Evolutionary conservation across 2,888 invertebrate genomes (phyloP).

Genomic region (Leucoma salicis): DNA sequence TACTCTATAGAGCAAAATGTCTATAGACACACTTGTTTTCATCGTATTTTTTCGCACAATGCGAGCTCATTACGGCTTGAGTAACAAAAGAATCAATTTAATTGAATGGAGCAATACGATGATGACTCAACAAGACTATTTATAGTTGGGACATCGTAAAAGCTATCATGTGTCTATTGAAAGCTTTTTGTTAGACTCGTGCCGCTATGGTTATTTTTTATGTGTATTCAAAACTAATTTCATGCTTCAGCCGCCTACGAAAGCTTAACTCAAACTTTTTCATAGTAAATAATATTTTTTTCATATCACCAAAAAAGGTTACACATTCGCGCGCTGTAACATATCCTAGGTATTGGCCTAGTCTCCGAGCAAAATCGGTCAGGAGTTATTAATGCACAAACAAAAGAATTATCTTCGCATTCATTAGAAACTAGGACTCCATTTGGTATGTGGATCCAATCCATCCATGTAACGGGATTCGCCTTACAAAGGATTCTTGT

Average conservation of each 20-base stretch:
- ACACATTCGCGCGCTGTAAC: too few species aligned
- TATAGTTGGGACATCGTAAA: conserved; percentile 26
- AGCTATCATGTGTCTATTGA: conserved; percentile 7
- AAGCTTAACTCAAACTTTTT: background rate
- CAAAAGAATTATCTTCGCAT: background rate
- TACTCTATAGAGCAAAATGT: too few species aligned
- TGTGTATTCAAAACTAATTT: background rate
- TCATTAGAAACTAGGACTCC: background rate
- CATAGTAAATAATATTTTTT: too few species aligned
- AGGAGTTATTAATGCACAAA: too few species aligned
- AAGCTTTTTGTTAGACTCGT: background rate
- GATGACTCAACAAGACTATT: conserved; percentile 26
- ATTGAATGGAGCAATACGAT: conserved; percentile 42
- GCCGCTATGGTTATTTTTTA: conserved; percentile 1
- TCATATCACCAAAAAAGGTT: too few species aligned
- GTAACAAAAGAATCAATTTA: conserved; percentile 38
- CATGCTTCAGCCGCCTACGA: background rate
- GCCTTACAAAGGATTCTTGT: background rate
- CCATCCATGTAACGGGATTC: background rate
- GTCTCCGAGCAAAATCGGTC: too few species aligned
- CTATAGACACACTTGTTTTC: too few species aligned
- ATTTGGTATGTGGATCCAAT: background rate
- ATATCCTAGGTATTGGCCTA: too few species aligned
- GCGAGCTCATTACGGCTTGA: conserved; percentile 16
- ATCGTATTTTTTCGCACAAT: conserved; percentile 11